Evolutionary conservation across 2,888 invertebrate species (phyloP), one percentile per base, ranked within the genome.

Genomic region (Nezara viridula): DNA sequence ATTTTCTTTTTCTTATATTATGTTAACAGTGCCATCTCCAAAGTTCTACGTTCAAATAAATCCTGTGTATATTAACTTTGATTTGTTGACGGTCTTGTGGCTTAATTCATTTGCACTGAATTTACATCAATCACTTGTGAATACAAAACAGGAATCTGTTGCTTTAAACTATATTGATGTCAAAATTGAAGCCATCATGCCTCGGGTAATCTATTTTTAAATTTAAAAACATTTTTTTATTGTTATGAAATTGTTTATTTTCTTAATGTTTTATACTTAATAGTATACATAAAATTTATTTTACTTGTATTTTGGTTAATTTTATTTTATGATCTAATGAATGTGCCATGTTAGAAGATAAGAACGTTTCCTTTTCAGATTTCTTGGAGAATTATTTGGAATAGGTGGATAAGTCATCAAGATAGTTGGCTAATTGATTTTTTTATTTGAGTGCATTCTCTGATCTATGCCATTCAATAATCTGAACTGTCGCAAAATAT

Each of bases 41-140:
- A 98, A 98, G 92, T 94, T 98, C 91, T 99, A 97, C 93, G 96
- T 97, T 24, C 97, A 98, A 92, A 93, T 98, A 49, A 98, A 98
- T 93, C 99, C 99, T 0, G 94, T 99, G 88, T 96, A 97, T 92
- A 93, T 99, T 81, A 95, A 96, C 86, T 96, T 99, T 92, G 99
- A 99, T 93, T 95, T 96, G 89, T 95, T 96, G 90, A 98, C 98
- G 89, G 94, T 98, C 90, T 94, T 99, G 90, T 99, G 99, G 99
- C 95, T 98, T 89, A 98, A 98, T 92, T 97, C 98, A 52, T 99
- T 99, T 93, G 95, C 96, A 52, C 95, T 98, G 89, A 98, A 98
- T 94, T 95, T 99, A 27, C 95, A 96, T 92, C 96, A 97, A 91
- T 96, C 96, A 52, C 94, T 97, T 86, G 92, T 90, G 73, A 91